Evolutionary conservation across 2,113 vertebrate species (phyloP).

Genomic region (Podarcis raffonei): DNA sequence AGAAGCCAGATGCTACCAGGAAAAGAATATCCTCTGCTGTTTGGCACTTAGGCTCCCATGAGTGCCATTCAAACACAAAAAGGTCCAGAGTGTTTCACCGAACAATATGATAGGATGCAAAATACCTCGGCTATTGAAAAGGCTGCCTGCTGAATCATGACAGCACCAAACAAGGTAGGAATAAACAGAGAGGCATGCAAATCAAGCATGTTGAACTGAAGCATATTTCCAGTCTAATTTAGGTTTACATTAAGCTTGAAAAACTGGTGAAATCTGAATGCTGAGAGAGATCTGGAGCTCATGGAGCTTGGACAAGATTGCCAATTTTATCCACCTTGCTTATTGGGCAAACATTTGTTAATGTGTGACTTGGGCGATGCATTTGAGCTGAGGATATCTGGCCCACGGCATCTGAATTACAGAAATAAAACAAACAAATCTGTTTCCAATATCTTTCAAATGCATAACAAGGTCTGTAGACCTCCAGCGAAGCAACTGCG

Average conservation of each 20-base stretch:
- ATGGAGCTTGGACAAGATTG: constrained; percentile 1
- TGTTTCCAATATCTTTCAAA: not conserved
- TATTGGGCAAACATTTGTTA: not conserved
- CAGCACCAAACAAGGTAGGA: not conserved
- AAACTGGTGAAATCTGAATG: not conserved
- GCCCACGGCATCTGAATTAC: accelerated
- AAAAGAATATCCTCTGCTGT: constrained; percentile 8
- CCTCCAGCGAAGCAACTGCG: not conserved
- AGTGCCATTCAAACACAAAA: constrained; percentile 53
- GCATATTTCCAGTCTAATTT: not conserved
- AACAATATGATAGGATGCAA: constrained; percentile 52
- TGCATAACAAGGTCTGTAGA: not conserved
- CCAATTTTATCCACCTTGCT: not conserved
- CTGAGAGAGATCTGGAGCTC: not conserved
- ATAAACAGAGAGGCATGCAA: not conserved
- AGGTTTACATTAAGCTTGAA: not conserved
- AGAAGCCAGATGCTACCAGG: constrained; percentile 51
- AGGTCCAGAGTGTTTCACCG: constrained; percentile 19
- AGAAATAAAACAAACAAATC: not conserved
- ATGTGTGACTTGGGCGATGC: not conserved
- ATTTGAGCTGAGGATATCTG: not conserved
- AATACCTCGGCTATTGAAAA: not conserved
- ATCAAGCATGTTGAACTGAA: constrained; percentile 8
- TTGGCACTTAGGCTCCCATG: constrained; percentile 41
- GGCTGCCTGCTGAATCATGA: not conserved